Evolutionary conservation across 2,797 vertebrate genomes (phyloP), one percentile per base, ranked within the genome.

Genomic region (Anas bernieri): DNA sequence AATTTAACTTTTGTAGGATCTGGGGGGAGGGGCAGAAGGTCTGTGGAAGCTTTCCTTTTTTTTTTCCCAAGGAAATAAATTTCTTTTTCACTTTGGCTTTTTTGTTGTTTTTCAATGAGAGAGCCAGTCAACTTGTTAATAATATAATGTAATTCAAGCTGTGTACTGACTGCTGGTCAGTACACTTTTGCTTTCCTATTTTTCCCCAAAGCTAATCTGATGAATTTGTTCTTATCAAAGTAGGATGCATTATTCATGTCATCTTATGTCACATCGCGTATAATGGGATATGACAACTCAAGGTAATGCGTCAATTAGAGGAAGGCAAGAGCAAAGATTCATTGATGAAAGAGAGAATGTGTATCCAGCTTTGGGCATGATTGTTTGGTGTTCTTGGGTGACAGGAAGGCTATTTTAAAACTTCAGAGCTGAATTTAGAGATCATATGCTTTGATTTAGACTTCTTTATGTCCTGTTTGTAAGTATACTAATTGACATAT

Each of bases 221-320:
- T 63, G 33, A 83, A 48, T 89, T 76, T 81, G 66, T 78, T 91
- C 64, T 33, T 10, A 55, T 94, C 33, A 28, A 79, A 83, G 52
- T 14, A 18, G 66, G 33, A 15, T 33, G 17, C 62, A 7, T 88
- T 78, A 66, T 72, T 93, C 31, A 17, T 73, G 72, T 78, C 86
- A 45, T 54, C 66, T 66, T 37, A 2, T 91, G 86, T 70, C 68
- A 72, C 59, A 37, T 94, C 76, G 6, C 3, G 17, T 64, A 6
- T 81, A 75, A 94, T 33, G 20, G 7, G 58, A n/a, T 59, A 64
- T 88, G 94, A 94, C 92, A 82, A 55, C 80, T 74, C 92, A 83
- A 83, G 83, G 84, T 84, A 77, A 76, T 0, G 0, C 26, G 50
- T 83, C 88, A 75, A 73, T 94, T 67, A 59, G 75, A 66, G 67